phyloP scores from a whole-genome alignment of 2,797 vertebrate species.

The Clarias platycephalus region DNA sequence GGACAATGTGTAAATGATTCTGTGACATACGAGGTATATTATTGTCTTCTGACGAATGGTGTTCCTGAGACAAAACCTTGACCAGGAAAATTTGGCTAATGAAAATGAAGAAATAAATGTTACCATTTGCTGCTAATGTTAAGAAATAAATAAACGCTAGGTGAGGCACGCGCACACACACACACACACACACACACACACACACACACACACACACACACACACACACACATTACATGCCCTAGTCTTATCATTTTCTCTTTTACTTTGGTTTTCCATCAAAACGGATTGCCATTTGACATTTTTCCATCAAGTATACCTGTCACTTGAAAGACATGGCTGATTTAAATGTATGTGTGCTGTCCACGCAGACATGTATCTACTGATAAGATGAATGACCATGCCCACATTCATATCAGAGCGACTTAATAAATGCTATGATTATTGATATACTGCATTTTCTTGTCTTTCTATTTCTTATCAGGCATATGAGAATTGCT shows the following conservation, averaged over 20 bases:
- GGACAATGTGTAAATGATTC: background rate
- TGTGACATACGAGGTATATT: background rate
- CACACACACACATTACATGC: conserved; percentile 15
- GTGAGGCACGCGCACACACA: background rate
- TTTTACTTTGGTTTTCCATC: conserved; percentile 35
- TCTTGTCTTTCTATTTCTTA: conserved; percentile 30
- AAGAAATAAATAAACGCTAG: background rate
- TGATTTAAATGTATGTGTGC: conserved; percentile 52
- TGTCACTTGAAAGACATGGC: conserved; percentile 42
- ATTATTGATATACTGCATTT: conserved; percentile 48
- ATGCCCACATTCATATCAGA: conserved; percentile 33
- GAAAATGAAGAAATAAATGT: background rate
- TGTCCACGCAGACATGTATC: conserved; percentile 33
- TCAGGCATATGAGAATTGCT: conserved; percentile 36
- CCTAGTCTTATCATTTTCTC: conserved; percentile 38
- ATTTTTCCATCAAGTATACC: conserved; percentile 45
- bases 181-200: conserved; percentile 1
- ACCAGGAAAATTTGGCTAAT: background rate
- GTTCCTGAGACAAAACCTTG: background rate
- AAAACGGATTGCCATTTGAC: conserved; percentile 35
- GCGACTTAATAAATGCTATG: conserved; percentile 46
- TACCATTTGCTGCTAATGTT: background rate
- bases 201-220: conserved; percentile 10
- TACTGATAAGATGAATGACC: conserved; percentile 43
- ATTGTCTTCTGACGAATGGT: background rate